These are phyloP conservation scores for Ichneumoninae sp. DNA, from an alignment of 2,888 invertebrate species.

Conservation along the genomic window DNA sequence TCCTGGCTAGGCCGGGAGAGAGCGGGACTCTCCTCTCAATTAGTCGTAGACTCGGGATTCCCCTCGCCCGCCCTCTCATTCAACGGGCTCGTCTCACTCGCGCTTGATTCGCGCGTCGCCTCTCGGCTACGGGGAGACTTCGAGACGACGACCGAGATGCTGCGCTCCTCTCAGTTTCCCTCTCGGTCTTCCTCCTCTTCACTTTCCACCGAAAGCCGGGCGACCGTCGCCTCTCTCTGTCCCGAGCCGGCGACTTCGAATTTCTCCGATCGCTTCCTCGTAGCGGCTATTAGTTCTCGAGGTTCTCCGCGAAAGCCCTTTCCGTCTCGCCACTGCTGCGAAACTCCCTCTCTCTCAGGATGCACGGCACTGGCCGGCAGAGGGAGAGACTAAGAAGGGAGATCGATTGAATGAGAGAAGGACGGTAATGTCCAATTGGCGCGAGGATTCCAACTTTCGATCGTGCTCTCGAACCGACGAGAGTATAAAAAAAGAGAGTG, in stretches of 20 bases:
- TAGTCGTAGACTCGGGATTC: conserved; percentile 58
- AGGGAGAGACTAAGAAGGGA: conserved; percentile 51
- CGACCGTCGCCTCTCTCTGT: conserved; percentile 23
- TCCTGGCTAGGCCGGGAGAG: conserved; percentile 34
- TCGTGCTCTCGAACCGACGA: conserved; percentile 62
- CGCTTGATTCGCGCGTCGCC: conserved; percentile 55
- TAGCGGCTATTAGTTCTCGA: conserved; percentile 63
- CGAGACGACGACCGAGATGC: conserved; percentile 46
- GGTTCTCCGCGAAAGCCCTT: conserved; percentile 53
- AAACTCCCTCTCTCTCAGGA: conserved; percentile 32
- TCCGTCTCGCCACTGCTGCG: conserved; percentile 56
- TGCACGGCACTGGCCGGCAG: conserved; percentile 27
- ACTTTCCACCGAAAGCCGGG: conserved; percentile 48
- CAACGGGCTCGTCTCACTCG: conserved; percentile 34
- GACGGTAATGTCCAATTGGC: conserved; percentile 66
- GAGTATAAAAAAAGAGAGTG: conserved; percentile 30
- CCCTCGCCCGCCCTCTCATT: conserved; percentile 49
- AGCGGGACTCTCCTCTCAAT: conserved; percentile 61
- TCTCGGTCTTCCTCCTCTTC: conserved; percentile 16
- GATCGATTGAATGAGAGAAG: conserved; percentile 53
- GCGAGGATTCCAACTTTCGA: conserved; percentile 60
- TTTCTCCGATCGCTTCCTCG: conserved; percentile 64
- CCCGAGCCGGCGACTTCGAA: conserved; percentile 52
- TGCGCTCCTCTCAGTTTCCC: conserved; percentile 6
- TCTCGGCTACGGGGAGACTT: conserved; percentile 33